A percentile compares a stretch with the other conserved stretches of the same genome.
phyloP scores from a whole-genome alignment of 2,113 vertebrate genomes.

The Strigops habroptila region DNA sequence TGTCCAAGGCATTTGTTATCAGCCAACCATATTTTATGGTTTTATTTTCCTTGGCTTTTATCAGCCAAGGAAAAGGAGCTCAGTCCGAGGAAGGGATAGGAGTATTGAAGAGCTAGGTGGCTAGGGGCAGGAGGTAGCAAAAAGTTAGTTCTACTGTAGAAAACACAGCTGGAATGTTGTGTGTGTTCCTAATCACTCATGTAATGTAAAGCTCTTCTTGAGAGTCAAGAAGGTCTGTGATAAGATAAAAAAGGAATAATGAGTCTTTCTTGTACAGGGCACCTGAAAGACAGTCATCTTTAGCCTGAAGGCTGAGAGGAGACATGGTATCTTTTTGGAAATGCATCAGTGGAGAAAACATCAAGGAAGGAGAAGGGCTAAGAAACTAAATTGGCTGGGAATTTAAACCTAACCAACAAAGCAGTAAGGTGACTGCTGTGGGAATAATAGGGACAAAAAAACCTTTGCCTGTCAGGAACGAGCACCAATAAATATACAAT shows the following conservation, averaged over 20 bases:
- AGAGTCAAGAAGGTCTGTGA: not conserved
- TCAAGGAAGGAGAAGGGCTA: not conserved
- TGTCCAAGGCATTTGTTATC: not conserved
- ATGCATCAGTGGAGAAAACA: not conserved
- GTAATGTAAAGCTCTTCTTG: not conserved
- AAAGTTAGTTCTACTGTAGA: not conserved
- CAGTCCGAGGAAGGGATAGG: not conserved
- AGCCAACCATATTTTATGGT: not conserved
- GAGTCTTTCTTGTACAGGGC: not conserved
- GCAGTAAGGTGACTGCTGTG: not conserved
- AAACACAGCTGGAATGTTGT: not conserved
- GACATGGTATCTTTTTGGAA: not conserved
- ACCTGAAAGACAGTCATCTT: not conserved
- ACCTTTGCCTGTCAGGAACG: not conserved
- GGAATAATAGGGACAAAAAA: not conserved
- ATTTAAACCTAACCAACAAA: not conserved
- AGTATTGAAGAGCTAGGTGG: not conserved
- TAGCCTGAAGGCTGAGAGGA: constrained; percentile 18
- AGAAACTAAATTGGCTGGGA: not conserved
- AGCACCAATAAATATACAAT: not conserved
- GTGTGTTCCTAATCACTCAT: not conserved
- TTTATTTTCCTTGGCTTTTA: not conserved
- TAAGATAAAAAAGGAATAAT: constrained; percentile 13
- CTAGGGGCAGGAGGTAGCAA: not conserved
- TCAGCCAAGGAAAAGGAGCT: not conserved